phyloP scores from a whole-genome alignment of 2,113 vertebrate species.

The Actenoides lindsayi region DNA sequence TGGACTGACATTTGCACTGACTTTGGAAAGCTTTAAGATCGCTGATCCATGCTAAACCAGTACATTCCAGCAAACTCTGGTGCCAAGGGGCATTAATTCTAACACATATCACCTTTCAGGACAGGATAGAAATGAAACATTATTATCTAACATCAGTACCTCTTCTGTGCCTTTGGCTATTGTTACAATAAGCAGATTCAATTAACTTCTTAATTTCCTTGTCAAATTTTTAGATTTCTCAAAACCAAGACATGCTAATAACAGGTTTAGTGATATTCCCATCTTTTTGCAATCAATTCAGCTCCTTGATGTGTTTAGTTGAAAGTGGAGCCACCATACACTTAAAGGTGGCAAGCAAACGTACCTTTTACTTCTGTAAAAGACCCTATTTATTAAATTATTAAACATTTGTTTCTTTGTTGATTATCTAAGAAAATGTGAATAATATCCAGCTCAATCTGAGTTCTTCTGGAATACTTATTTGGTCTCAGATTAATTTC shows the following conservation, averaged over 20 bases:
- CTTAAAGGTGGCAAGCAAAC: not conserved
- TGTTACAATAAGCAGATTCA: constrained; percentile 8
- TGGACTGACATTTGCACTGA: constrained; percentile 66
- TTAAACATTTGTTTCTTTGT: not conserved
- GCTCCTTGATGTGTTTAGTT: not conserved
- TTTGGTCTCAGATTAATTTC: not conserved
- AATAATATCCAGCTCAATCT: not conserved
- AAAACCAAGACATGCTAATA: not conserved
- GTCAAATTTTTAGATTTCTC: not conserved
- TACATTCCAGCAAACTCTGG: constrained; percentile 60
- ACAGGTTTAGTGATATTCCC: not conserved
- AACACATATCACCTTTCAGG: constrained; percentile 55
- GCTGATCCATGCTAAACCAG: constrained; percentile 67
- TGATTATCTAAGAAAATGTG: not conserved
- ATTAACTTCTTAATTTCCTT: constrained; percentile 10
- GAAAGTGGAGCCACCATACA: not conserved
- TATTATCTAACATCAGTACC: constrained; percentile 32
- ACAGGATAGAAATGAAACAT: constrained; percentile 29
- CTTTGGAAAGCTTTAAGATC: constrained; percentile 67
- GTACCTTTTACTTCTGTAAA: not conserved
- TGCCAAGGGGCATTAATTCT: constrained; percentile 63
- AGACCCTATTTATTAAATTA: not conserved
- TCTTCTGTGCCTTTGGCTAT: constrained; percentile 27
- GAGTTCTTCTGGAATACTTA: not conserved
- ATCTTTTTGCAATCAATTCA: not conserved